Evolutionary conservation across 2,113 vertebrate species (phyloP), one percentile per base, ranked within the genome.

Genomic region (Lasiurus borealis): DNA sequence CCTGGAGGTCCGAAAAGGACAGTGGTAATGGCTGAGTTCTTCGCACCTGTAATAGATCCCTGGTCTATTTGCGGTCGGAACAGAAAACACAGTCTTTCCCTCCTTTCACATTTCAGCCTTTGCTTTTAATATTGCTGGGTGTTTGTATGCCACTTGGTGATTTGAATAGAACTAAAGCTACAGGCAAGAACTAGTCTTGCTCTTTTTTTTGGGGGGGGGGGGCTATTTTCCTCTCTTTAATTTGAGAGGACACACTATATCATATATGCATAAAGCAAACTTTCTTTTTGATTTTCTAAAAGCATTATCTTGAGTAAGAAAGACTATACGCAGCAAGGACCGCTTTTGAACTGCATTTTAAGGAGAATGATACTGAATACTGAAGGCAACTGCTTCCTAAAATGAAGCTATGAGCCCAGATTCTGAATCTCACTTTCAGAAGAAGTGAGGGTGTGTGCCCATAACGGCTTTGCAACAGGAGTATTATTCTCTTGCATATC

Each of bases 291-390:
- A n/a, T 92, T 76, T 50, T 46, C 36, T 88, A 5, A 88, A 88
- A 91, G 87, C 78, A 66, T 84, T 91, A 8, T 82, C 46, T 87
- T 87, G 11, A 34, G n/a, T 89, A 95, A 90, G 40, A 73, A 81
- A 90, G 31, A 27, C 21, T 75, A 3, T 44, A 85, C 66, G 76
- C 46, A 95, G 29, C 40, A 66, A 80, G 68, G 80, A 54, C 36
- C 80, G 15, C 54, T 31, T 90, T 80, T 66, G 73, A 90, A 36
- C 68, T 75, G 73, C 48, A 69, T 90, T 85, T 86, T 86, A 34
- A 81, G 75, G 50, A 86, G 27, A 29, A 66, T 85, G 87, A 96
- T 50, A 91, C 84, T 95, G 92, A 93, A 90, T 89, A 95, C 93
- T 97, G 69, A 97, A 94, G 21, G 75, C 93, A 96, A 76, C 62